Base-by-base conservation (phyloP, 2,888 invertebrate species). In the Cerceris ruficornis region DNA sequence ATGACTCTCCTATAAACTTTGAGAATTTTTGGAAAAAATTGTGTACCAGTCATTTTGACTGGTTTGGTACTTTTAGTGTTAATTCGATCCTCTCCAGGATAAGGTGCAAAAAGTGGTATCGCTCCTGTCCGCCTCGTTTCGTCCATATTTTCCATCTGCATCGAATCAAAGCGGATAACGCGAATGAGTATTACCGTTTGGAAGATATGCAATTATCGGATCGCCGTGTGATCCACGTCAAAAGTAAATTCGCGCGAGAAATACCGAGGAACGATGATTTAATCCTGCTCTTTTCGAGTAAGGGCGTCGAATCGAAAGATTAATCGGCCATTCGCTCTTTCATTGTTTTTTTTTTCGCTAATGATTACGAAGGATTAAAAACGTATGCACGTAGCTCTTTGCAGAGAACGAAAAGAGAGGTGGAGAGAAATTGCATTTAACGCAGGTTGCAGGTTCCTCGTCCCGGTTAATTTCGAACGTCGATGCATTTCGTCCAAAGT, bases 361-460 rank as follows among this genome's bases (percentile, higher is more conserved):
- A 52, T 69, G 52, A 61, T 69, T 62, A n/a, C 14, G 61, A 28
- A 15, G 69, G 60, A 69, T 69, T 62, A 69, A 41, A 28, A 28
- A 61, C 46, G 46, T 11, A 41, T 11, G 46, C 42, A 8, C 49
- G 15, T 1, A n/a, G 59, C 39, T 11, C 28, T 28, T 28, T 28
- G 61, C 41, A 61, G 42, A 54, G 43, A 69, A 61, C 11, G 7
- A n/a, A 28, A 61, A 55, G 54, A 52, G 49, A 50, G 14, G 39
- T 54, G 52, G 28, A 69, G n/a, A 52, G 9, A 46, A 8, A 8
- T 46, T 46, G 46, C 11, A 8, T 8, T 11, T 46, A 46, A 8
- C 8, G 46, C 8, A 46, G 11, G 46, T 46, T 11, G 9, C 6
- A 52, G 52, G 52, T n/a, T 9, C 14, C 7, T n/a, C 14, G n/a